A percentile compares a stretch with the other conserved stretches of the same genome.
Evolutionary conservation across 1,140 invertebrate species (phyloP).

Genomic region (Centruroides vittatus): DNA sequence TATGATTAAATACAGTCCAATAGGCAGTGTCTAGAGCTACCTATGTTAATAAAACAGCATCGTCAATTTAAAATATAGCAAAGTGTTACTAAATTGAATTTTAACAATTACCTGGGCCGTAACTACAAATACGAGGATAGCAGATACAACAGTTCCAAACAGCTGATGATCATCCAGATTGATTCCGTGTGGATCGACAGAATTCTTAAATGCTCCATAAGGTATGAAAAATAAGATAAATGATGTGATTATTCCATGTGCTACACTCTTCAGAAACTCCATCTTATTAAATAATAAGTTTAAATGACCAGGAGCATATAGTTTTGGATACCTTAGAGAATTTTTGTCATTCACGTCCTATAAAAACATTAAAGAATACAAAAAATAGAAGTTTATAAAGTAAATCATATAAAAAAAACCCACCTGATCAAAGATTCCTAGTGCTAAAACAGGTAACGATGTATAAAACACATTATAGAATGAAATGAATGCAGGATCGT

Average conservation of each 20-base stretch:
- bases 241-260: conserved; percentile 91
- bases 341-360: conserved; percentile 69
- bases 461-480: conserved; percentile 50
- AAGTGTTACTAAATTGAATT: not conserved
- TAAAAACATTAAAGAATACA: not conserved
- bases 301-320: conserved; percentile 84
- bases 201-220: conserved; percentile 85
- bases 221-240: conserved; percentile 92
- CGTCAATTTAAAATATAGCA: no score
- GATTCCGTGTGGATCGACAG: conserved; percentile 62
- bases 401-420: not conserved
- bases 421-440: conserved; percentile 45
- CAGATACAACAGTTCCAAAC: conserved; percentile 83
- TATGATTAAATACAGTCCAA: conserved; percentile 96
- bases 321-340: conserved; percentile 76
- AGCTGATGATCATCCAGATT: conserved; percentile 84
- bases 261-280: conserved; percentile 83
- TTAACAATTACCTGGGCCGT: conserved; percentile 60
- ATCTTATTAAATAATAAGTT: conserved; percentile 92
- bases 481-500: conserved; percentile 46
- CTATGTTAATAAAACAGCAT: conserved; percentile 33
- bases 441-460: conserved; percentile 41
- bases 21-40: conserved; percentile 94
- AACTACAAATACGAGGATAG: conserved; percentile 87
- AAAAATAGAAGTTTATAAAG: not conserved